Conservation (phyloP, 2,113 vertebrate genomes). For the Tenrec ecaudatus region DNA sequence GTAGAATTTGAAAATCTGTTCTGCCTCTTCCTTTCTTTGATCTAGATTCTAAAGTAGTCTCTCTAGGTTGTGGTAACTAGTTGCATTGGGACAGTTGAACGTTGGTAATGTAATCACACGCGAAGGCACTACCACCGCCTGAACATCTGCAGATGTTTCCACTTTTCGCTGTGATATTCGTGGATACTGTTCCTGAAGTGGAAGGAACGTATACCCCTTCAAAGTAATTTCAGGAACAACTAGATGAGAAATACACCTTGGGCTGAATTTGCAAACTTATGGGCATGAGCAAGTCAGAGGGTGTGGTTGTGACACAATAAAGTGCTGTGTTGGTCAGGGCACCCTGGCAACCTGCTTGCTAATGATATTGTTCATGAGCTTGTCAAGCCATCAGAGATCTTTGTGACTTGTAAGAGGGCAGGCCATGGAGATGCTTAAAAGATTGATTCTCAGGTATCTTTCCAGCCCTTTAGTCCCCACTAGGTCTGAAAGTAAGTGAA, state of each 20-base stretch:
- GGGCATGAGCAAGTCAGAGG: constrained; percentile 31
- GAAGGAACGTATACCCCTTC: not conserved
- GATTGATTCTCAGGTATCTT: constrained; percentile 44
- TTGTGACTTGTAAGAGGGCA: constrained; percentile 56
- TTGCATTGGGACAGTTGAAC: not conserved
- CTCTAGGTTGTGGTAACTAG: not conserved
- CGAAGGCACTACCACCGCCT: not conserved
- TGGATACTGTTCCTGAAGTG: not conserved
- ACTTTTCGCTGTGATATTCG: not conserved
- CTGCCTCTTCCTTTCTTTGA: not conserved
- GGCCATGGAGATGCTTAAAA: constrained; percentile 61
- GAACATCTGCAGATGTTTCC: not conserved
- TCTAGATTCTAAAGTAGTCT: not conserved
- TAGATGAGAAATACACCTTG: not conserved
- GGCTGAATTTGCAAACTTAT: not conserved
- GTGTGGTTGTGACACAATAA: constrained; percentile 71
- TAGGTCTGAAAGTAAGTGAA: constrained; percentile 57
- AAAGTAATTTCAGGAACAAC: not conserved
- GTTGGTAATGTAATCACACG: not conserved
- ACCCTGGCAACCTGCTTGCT: constrained; percentile 21
- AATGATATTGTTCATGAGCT: not conserved
- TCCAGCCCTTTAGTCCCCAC: constrained; percentile 35
- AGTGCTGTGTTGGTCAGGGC: constrained; percentile 27
- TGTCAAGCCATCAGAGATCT: constrained; percentile 33
- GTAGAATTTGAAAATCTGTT: not conserved